Evolutionary conservation across 2,113 vertebrate genomes (phyloP), one percentile per base, ranked within the genome.

Genomic region (Tyrannus savana): DNA sequence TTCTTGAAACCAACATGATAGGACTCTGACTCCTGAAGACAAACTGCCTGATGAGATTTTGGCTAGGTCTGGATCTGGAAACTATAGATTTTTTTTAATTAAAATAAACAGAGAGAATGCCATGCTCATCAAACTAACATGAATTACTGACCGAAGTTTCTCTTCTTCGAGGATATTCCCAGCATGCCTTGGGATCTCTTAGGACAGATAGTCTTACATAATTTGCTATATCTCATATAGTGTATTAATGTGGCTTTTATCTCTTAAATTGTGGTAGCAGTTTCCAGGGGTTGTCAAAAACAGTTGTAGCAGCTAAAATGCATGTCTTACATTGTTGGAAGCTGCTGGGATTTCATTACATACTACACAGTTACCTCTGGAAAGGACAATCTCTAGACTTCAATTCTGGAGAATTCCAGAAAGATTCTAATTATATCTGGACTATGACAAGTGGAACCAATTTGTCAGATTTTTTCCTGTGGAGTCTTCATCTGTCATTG

Each of bases 51-150:
- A 58, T 39, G 39, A 58, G n/a, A 69, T 63, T 46, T 93, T 86
- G 41, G n/a, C 88, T 92, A 27, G 5, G 21, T 75, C 69, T 84
- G 19, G 53, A 68, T 84, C 66, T 78, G 62, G 28, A 55, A 79
- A 78, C 52, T 64, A 46, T 24, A 63, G 52, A 30, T 81, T 87
- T 89, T 78, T 88, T 58, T 53, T 78, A 39, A 77, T 87, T 90
- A 81, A 88, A 92, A 71, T 55, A 93, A 95, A 90, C 55, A 91
- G 67, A 81, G 46, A 15, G 25, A 76, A 87, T 83, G 46, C 27
- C 5, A 0, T 37, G 14, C 47, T 63, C 46, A 21, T 91, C 52
- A 84, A 67, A 53, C 49, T 63, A 60, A 31, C 64, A 46, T 53
- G 52, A 94, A 42, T 80, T 84, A 71, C 44, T 53, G 53, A 66